Percentiles rank a stretch among this genome's conserved stretches.
phyloP scores from a whole-genome alignment of 2,888 invertebrate genomes.

The Epistrophella euchroma region DNA sequence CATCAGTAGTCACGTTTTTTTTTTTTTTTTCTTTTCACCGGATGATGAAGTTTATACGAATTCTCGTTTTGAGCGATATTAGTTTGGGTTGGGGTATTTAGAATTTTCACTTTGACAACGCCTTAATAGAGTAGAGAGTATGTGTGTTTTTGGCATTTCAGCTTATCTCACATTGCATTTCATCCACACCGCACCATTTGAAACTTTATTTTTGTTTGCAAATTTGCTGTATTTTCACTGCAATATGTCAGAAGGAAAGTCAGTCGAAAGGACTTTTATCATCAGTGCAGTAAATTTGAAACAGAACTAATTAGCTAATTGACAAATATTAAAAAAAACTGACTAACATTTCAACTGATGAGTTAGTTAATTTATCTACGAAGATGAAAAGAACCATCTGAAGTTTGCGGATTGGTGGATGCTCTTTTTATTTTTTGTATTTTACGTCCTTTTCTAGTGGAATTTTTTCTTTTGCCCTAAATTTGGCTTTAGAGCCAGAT shows the following conservation, averaged over 20 bases:
- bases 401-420: not conserved
- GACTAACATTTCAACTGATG: slow-evolving; percentile 11
- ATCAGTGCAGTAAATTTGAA: not conserved
- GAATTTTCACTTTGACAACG: slow-evolving; percentile 42
- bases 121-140: slow-evolving; percentile 53
- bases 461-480: not conserved
- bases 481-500: not conserved
- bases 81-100: not conserved
- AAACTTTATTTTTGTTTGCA: not conserved
- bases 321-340: slow-evolving; percentile 2
- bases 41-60: slow-evolving; percentile 29
- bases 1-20: slow-evolving; percentile 54
- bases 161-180: slow-evolving; percentile 20
- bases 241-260: not conserved
- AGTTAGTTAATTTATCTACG: slow-evolving; percentile 35
- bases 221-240: not conserved
- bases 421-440: not conserved
- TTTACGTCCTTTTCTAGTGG: not conserved
- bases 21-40: slow-evolving; percentile 10
- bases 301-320: slow-evolving; percentile 40
- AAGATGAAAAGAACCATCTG: not conserved
- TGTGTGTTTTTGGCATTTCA: slow-evolving; percentile 21
- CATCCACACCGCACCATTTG: not conserved
- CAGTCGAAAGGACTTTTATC: not conserved
- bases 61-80: slow-evolving; percentile 20